phyloP scores from a whole-genome alignment of 2,888 invertebrate species.

The Ophioninae sp. region DNA sequence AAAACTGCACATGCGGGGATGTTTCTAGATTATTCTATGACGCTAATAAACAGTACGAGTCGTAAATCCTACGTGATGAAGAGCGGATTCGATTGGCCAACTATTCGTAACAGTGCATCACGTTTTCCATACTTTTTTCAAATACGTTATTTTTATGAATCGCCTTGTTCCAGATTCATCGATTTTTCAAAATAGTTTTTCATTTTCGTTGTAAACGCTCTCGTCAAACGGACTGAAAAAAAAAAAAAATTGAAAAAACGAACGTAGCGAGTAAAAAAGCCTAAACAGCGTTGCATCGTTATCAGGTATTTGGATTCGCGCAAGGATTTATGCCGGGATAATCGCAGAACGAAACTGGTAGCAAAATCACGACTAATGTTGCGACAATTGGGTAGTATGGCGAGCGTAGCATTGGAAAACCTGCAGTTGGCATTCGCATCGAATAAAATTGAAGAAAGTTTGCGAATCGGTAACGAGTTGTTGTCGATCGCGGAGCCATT shows the following conservation, averaged over 20 bases:
- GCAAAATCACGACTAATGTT: conserved; percentile 56
- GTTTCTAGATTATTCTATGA: no score
- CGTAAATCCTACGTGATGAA: no score
- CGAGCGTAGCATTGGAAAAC: conserved; percentile 62
- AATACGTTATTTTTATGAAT: no score
- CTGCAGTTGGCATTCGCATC: conserved; percentile 67
- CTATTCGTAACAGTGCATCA: no score
- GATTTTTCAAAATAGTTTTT: not conserved
- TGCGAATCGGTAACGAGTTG: conserved; percentile 68
- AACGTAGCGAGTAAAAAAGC: no score
- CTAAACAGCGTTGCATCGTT: not conserved
- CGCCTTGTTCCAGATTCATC: no score
- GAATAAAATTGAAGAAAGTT: conserved; percentile 64
- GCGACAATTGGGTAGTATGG: conserved; percentile 63
- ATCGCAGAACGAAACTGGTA: conserved; percentile 14
- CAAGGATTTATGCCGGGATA: conserved; percentile 47
- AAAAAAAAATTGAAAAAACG: no score
- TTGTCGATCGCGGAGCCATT: conserved; percentile 63
- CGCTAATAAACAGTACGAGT: no score
- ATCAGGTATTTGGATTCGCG: conserved; percentile 71
- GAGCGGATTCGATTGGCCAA: no score
- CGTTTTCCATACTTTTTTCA: no score
- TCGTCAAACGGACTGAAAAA: no score
- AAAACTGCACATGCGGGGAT: no score
- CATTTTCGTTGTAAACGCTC: not conserved